Conservation (phyloP, 2,113 vertebrate genomes). For the Bostrychus sinensis region DNA sequence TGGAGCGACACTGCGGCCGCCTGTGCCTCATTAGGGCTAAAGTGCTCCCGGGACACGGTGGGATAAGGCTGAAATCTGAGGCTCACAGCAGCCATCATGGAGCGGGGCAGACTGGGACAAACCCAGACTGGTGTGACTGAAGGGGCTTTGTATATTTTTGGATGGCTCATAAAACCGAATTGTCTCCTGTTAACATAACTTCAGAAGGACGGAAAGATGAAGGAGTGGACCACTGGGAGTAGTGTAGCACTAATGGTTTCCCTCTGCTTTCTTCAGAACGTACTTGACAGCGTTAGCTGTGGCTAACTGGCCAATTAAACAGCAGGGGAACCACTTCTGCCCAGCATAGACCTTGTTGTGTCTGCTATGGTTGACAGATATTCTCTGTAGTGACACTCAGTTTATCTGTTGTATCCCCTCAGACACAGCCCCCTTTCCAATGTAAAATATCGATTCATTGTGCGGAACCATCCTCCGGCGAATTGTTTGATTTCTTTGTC, state of each 20-base stretch:
- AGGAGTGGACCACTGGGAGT: conserved; percentile 34
- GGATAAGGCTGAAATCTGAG: conserved; percentile 30
- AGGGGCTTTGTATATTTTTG: conserved; percentile 38
- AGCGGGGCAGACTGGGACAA: not conserved
- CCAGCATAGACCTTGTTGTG: conserved; percentile 41
- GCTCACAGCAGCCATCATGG: conserved; percentile 23
- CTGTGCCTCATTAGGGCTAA: conserved; percentile 69
- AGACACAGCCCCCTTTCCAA: conserved; percentile 1
- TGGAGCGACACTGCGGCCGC: conserved; percentile 46
- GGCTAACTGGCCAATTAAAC: conserved; percentile 72
- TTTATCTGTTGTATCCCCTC: conserved; percentile 38
- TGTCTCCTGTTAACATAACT: conserved; percentile 18
- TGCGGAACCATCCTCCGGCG: conserved; percentile 9
- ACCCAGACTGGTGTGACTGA: conserved; percentile 31
- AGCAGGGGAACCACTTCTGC: conserved; percentile 39
- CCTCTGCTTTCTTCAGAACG: conserved; percentile 32
- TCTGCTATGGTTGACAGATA: conserved; percentile 49
- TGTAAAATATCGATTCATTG: conserved; percentile 6
- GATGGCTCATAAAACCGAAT: conserved; percentile 13
- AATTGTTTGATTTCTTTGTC: conserved; percentile 25
- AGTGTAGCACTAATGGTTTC: conserved; percentile 41
- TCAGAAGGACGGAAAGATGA: conserved; percentile 12
- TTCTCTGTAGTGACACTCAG: conserved; percentile 34
- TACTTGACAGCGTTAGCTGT: conserved; percentile 53
- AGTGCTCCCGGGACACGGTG: conserved; percentile 35